These are phyloP conservation scores for Subacronicta megacephala DNA, from an alignment of 2,888 invertebrate genomes.

Conservation along the genomic window DNA sequence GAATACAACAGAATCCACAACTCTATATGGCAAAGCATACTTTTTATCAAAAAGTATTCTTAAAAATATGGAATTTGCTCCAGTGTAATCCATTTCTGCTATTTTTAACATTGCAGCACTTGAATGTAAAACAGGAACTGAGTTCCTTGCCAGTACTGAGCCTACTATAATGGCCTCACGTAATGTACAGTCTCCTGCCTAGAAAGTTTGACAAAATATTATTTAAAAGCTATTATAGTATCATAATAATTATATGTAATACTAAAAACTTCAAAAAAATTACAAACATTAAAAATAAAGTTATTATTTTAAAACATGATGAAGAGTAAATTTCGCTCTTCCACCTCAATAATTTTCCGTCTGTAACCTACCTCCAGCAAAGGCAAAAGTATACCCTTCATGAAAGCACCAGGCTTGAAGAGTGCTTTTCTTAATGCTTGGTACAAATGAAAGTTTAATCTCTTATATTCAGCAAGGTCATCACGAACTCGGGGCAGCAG, in stretches of 20 bases:
- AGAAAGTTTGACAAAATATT: constrained; percentile 42
- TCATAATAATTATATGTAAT: too few species aligned
- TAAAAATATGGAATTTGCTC: constrained; percentile 98
- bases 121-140: constrained; percentile 98
- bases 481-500: constrained; percentile 97
- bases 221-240: too few species aligned
- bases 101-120: constrained; percentile 98
- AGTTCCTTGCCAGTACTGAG: constrained; percentile 96
- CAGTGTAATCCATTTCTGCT: constrained; percentile 99
- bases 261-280: too few species aligned
- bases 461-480: constrained; percentile 98
- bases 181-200: constrained; percentile 97
- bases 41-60: constrained; percentile 98
- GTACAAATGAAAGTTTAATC: constrained; percentile 98
- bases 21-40: constrained; percentile 98
- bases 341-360: not conserved
- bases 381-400: constrained; percentile 96
- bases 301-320: too few species aligned
- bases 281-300: too few species aligned
- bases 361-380: constrained; percentile 89
- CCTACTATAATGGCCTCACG: constrained; percentile 98
- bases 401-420: constrained; percentile 99
- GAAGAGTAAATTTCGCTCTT: too few species aligned
- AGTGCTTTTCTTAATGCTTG: constrained; percentile 97
- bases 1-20: constrained; percentile 97